These are phyloP conservation scores for Lithophane leautieri DNA, from an alignment of 2,888 invertebrate genomes.

Conservation along the genomic window DNA sequence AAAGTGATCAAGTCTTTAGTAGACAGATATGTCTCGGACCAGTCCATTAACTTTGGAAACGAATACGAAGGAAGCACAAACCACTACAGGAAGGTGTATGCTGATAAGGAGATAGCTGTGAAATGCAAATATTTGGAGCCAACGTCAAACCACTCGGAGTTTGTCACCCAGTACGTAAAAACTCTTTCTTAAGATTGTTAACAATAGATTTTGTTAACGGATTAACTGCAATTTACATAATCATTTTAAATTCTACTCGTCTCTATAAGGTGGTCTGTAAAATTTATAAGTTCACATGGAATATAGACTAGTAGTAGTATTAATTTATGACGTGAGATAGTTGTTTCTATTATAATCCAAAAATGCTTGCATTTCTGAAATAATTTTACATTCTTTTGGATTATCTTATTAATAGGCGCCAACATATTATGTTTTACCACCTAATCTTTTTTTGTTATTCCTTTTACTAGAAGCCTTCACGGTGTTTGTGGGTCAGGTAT, in stretches of 20 bases:
- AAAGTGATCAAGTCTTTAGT: conserved; percentile 80
- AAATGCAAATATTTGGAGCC: conserved; percentile 82
- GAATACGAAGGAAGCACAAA: conserved; percentile 73
- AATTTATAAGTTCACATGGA: not conserved
- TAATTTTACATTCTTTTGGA: not conserved
- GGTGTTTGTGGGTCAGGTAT: not conserved
- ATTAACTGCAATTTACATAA: not conserved
- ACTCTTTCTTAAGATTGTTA: not conserved
- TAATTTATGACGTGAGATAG: not conserved
- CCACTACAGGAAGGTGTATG: conserved; percentile 76
- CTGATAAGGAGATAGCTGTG: conserved; percentile 80
- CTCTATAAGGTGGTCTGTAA: not conserved
- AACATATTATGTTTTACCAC: not conserved
- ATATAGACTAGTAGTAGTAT: not conserved
- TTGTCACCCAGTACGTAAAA: conserved; percentile 82
- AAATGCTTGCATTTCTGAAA: not conserved
- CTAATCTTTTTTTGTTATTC: too few species aligned
- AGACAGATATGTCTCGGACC: conserved; percentile 80
- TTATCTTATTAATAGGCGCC: not conserved
- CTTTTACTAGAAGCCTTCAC: not conserved
- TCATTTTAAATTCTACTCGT: not conserved
- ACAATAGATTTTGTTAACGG: not conserved
- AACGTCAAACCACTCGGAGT: conserved; percentile 73
- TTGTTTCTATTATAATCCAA: not conserved
- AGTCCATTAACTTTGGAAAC: conserved; percentile 75